Base-by-base conservation (phyloP, 2,797 vertebrate genomes). In the Dipus sagitta region DNA sequence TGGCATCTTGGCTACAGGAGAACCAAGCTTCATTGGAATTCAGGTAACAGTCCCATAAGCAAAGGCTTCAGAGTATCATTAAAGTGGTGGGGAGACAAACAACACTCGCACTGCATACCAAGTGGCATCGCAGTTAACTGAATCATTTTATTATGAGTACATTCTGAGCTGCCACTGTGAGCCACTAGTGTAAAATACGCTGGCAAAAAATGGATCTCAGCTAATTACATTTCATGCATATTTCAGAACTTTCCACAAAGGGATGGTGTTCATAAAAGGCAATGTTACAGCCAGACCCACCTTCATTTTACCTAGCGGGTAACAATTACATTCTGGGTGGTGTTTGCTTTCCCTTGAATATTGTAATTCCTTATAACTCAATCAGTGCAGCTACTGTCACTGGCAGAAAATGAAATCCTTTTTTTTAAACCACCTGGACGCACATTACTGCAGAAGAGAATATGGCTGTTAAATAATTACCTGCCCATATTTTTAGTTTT, bases 101-200 rank as follows among this genome's bases (percentile, higher is more conserved):
- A 98, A 76, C 95, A 90, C 97, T 91, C n/a, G 10, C 0, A 70
- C 94, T 95, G 98, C 97, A 98, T 98, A 98, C 97, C 97, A 98
- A 98, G 97, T 91, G 97, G 96, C 52, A 15, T 67, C 92, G 77
- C 97, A 52, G 96, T 98, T 97, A 98, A 98, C 96, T 24, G 97
- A 96, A 97, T 97, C 97, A 96, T 97, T 97, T 98, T 91, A 94
- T 96, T 93, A 96, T 77, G 95, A 97, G 96, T 84, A 90, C 91
- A 97, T 90, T 96, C 95, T n/a, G 47, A 78, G 88, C 96, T 80
- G 90, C 90, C 94, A 90, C 95, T 15, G 92, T 3, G 78, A 98
- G 95, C 97, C 96, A 84, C 97, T 96, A 28, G 86, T 93, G 95
- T 47, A 91, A 95, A 97, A 96, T 38, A 86, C 15, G 90, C 95